Evolutionary conservation across 2,797 vertebrate genomes (phyloP).

Genomic region (Champsocephalus gunnari): DNA sequence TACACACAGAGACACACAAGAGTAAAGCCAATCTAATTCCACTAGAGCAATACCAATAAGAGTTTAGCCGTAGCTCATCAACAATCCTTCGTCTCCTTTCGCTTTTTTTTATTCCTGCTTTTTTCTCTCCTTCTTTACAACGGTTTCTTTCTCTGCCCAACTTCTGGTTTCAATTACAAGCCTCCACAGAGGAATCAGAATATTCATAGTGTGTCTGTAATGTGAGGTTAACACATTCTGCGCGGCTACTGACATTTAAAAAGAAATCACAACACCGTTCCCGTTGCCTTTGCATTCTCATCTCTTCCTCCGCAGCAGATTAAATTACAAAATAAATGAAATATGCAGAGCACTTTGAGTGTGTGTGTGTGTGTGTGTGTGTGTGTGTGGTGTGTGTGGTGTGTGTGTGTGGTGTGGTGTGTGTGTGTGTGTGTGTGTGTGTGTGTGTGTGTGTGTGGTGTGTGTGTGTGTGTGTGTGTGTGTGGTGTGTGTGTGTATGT

Average conservation of each 20-base stretch:
- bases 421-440: not conserved
- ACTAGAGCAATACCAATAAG: constrained; percentile 51
- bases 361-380: constrained; percentile 23
- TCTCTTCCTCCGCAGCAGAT: constrained; percentile 87
- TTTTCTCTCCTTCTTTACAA: constrained; percentile 33
- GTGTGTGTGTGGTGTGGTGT: too few relatives aligned
- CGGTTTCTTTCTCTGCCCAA: constrained; percentile 38
- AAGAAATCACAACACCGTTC: constrained; percentile 87
- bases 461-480: not conserved
- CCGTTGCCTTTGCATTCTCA: constrained; percentile 76
- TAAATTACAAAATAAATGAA: constrained; percentile 98
- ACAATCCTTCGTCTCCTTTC: constrained; percentile 47
- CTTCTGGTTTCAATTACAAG: constrained; percentile 77
- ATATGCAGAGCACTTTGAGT: constrained; percentile 84
- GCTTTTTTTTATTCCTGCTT: constrained; percentile 25
- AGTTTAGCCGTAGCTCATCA: constrained; percentile 64
- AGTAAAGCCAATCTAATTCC: constrained; percentile 72
- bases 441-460: constrained; percentile 25
- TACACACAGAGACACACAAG: constrained; percentile 48
- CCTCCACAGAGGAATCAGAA: constrained; percentile 70
- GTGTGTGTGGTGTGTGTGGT: not conserved
- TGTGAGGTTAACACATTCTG: constrained; percentile 80
- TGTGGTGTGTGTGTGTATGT: not conserved
- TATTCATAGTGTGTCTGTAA: constrained; percentile 77
- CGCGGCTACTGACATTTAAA: constrained; percentile 89